Percentiles rank a stretch among this genome's conserved stretches.
These are phyloP conservation scores for Neosalanx taihuensis DNA, from an alignment of 2,797 vertebrate genomes.

Conservation along the genomic window DNA sequence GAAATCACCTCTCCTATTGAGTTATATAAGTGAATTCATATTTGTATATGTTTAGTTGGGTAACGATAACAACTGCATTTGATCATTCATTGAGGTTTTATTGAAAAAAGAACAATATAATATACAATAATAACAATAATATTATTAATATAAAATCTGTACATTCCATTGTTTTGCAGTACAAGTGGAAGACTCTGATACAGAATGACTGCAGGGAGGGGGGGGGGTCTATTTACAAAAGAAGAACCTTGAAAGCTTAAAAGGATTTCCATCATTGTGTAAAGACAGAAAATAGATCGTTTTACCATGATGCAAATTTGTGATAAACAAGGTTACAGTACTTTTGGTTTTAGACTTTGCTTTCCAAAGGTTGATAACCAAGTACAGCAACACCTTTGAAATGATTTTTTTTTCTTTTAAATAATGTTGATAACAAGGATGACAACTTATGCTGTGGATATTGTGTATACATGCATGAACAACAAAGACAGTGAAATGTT, in stretches of 20 bases:
- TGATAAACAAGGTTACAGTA: conserved; percentile 77
- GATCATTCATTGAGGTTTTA: conserved; percentile 80
- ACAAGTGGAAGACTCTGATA: conserved; percentile 95
- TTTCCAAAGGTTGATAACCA: conserved; percentile 57
- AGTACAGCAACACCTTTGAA: conserved; percentile 33
- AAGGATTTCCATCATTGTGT: conserved; percentile 70
- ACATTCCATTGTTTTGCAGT: conserved; percentile 98
- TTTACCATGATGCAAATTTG: conserved; percentile 60
- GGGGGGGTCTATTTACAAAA: conserved; percentile 74
- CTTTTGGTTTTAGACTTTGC: conserved; percentile 69
- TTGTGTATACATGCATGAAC: conserved; percentile 15
- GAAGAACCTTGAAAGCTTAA: conserved; percentile 53
- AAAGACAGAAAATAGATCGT: conserved; percentile 52
- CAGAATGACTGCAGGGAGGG: conserved; percentile 77
- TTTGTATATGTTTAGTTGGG: not conserved
- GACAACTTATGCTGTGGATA: conserved; percentile 19
- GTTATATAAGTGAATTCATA: too few relatives aligned
- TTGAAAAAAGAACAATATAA: conserved; percentile 98
- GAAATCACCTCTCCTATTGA: too few relatives aligned
- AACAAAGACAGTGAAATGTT: conserved; percentile 19
- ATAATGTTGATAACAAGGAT: conserved; percentile 31
- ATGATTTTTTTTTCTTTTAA: conserved; percentile 46
- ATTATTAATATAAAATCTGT: conserved; percentile 91
- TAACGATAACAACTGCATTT: conserved; percentile 28
- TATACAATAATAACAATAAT: conserved; percentile 85